A percentile compares a stretch with the other conserved stretches of the same genome.
Evolutionary conservation across 2,888 invertebrate species (phyloP).

Genomic region (Agriopis leucophaearia): DNA sequence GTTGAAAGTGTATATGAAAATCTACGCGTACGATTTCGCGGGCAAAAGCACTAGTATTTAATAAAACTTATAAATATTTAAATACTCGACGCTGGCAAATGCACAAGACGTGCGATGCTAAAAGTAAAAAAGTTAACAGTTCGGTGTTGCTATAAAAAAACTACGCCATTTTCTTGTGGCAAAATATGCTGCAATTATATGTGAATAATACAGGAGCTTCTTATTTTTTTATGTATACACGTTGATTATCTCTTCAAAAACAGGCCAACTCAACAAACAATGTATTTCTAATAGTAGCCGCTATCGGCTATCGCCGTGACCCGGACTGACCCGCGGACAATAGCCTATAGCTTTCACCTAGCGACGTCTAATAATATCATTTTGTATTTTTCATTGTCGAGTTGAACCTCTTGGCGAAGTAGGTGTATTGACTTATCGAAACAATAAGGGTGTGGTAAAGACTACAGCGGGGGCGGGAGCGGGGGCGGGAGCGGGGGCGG

Average conservation of each 20-base stretch:
- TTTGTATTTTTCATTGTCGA: conserved; percentile 32
- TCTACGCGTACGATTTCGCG: no score
- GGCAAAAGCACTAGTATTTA: no score
- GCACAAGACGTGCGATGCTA: no score
- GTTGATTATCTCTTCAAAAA: conserved; percentile 6
- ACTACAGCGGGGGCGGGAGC: not conserved
- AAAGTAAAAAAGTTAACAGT: no score
- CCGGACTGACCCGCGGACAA: conserved; percentile 32
- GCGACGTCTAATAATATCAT: conserved; percentile 22
- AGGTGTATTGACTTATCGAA: conserved; percentile 11
- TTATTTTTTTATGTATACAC: not conserved
- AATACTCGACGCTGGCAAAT: no score
- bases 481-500: not conserved
- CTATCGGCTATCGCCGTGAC: conserved; percentile 33
- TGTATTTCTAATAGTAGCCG: conserved; percentile 13
- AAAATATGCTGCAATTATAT: not conserved
- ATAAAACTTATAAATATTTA: no score
- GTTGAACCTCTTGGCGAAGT: conserved; percentile 1
- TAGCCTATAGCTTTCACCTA: conserved; percentile 36
- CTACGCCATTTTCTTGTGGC: no score
- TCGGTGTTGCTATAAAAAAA: no score
- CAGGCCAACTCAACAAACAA: conserved; percentile 23
- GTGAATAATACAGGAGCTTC: not conserved
- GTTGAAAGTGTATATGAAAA: no score
- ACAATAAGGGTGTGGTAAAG: conserved; percentile 1